Evolutionary conservation across 2,113 vertebrate species (phyloP), one percentile per base, ranked within the genome.

Genomic region (Martes martes): DNA sequence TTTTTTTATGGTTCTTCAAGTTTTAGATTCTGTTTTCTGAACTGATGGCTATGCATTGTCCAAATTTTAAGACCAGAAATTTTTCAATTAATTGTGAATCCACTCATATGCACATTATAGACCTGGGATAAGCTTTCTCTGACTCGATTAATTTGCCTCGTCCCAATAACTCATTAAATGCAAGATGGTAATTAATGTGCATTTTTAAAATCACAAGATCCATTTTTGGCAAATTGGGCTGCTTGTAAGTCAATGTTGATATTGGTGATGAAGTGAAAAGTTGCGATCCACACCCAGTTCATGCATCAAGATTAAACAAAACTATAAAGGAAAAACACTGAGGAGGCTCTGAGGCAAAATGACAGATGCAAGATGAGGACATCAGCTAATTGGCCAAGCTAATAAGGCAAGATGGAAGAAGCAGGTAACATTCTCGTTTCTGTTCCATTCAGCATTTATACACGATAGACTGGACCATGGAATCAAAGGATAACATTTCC

Each of bases 131-230:
- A 98, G 96, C 21, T 97, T 97, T 98, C 92, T 96, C 63, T 96
- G 94, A 96, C 81, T 97, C 65, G 98, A 96, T 91, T 98, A 97
- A 98, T 98, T 97, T 98, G 94, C 76, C 87, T 98, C 91, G 97
- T 96, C 96, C 91, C 97, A 98, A 84, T 1, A 59, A 97, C 92
- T 97, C 97, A 98, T 97, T 98, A 98, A 94, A 95, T 76, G 71
- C 67, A 97, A 97, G 98, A 98, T 96, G 78, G 94, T 98, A 98
- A 98, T 98, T 97, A 97, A 19, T 89, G 89, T 96, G 96, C 98
- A 97, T 98, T 96, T 94, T 47, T 47, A n/a, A 98, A 98, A 98
- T 91, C 78, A 81, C 19, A 84, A 94, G 59, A 91, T 97, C 83
- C 91, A 98, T 98, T 98, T 98, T 93, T 95, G 93, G 92, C 19